phyloP scores from a whole-genome alignment of 2,113 vertebrate genomes.

The Beaufortia kweichowensis region DNA sequence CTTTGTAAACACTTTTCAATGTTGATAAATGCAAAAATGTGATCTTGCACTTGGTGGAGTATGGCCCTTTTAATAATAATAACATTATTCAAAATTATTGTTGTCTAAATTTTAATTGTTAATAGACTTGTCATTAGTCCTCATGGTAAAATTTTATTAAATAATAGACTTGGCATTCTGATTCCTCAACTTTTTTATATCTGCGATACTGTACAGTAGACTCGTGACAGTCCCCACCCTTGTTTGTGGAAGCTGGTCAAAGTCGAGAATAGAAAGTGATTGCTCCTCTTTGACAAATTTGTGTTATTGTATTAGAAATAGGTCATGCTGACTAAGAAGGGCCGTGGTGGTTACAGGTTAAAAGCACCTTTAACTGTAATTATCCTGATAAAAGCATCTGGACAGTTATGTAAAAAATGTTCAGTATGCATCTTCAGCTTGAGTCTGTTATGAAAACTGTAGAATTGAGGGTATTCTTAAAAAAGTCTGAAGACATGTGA shows the following conservation, averaged over 20 bases:
- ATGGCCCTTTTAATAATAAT: no score
- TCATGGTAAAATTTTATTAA: no score
- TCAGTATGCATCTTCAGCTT: neutral
- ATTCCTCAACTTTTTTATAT: neutral
- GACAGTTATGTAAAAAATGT: constrained; percentile 20
- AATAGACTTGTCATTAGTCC: no score
- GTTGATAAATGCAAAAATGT: no score
- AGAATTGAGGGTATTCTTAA: neutral
- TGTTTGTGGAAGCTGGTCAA: constrained; percentile 43
- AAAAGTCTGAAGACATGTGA: constrained; percentile 1
- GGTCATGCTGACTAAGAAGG: neutral
- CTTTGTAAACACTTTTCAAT: neutral
- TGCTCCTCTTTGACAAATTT: neutral
- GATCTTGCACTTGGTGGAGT: neutral
- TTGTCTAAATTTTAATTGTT: no score
- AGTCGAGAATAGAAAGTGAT: constrained; percentile 16
- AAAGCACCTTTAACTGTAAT: no score
- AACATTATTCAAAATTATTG: neutral
- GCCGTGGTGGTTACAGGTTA: neutral
- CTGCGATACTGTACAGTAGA: neutral
- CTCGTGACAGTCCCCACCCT: constrained; percentile 17
- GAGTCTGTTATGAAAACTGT: constrained; percentile 5
- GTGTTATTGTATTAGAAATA: neutral
- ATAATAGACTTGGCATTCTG: neutral
- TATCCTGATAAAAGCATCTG: constrained; percentile 13